Evolutionary conservation across 2,888 invertebrate species (phyloP), one percentile per base, ranked within the genome.

Genomic region (Phasia obesa): DNA sequence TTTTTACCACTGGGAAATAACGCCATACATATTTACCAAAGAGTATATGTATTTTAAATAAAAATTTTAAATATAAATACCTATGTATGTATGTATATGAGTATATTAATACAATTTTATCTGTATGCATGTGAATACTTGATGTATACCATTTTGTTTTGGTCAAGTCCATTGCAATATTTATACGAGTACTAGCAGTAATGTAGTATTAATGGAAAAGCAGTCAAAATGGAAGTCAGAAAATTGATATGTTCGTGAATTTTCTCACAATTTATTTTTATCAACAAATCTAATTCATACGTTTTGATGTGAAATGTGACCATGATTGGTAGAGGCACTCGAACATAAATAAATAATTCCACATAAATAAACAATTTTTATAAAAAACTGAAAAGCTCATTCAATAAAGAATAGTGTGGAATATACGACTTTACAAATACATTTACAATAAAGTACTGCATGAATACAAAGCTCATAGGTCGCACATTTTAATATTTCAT

Each of bases 291-390:
- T 80, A 82, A 85, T 79, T 73, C 82, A 81, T 84, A 80, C 70
- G 78, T 84, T 85, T 84, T 79, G 84, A 84, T 84, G 71, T 84
- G 21, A 76, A 76, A 76, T 84, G 84, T 84, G 81, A 83, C 85
- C 84, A 85, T 81, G 78, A 85, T 81, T 80, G 80, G 81, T 81
- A 69, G 31, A 84, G 51, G 84, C 84, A 86, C 85, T 85, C 84
- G 81, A 71, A 81, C 76, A 71, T 84, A 77, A 85, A 85, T 82
- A 84, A 86, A 85, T 85, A 83, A 82, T 86, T 86, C 84, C 84
- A 84, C 84, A 85, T 81, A 84, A 85, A 84, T 85, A 85, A 85
- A 84, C 84, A 85, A 78, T 85, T 75, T 19, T 59, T 62, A 55
- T 15, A 38, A 38, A 51, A 23, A 23, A 42, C 23, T 23, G 42